These are phyloP conservation scores for Sebastiscus tertius DNA, from an alignment of 2,797 vertebrate species.

Conservation along the genomic window DNA sequence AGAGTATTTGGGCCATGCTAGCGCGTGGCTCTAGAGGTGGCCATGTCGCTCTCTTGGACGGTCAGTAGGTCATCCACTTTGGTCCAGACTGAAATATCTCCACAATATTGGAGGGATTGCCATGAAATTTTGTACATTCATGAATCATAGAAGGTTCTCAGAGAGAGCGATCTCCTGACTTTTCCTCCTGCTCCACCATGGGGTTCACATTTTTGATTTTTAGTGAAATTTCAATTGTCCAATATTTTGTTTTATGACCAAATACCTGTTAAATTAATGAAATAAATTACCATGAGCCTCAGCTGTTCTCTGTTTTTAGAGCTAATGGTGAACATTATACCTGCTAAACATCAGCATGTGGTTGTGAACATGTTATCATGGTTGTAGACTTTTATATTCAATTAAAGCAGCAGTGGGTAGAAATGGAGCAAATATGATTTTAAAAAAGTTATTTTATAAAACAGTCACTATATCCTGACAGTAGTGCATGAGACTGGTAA, in stretches of 20 bases:
- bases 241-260: not conserved
- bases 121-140: not conserved
- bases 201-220: not conserved
- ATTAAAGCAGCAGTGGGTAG: not conserved
- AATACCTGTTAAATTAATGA: not conserved
- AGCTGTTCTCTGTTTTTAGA: not conserved
- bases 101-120: not conserved
- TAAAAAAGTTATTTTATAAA: too few species aligned
- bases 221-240: not conserved
- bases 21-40: not conserved
- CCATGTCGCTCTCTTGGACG: not conserved
- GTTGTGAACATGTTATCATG: not conserved
- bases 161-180: not conserved
- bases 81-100: not conserved
- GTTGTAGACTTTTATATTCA: not conserved
- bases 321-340: not conserved
- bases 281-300: not conserved
- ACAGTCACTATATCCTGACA: too few species aligned
- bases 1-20: not conserved
- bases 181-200: not conserved
- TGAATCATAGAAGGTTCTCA: not conserved
- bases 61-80: not conserved
- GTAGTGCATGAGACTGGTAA: too few species aligned
- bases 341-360: not conserved
- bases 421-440: too few species aligned